Evolutionary conservation across 2,113 vertebrate species (phyloP), one percentile per base, ranked within the genome.

Genomic region (Scortum barcoo): DNA sequence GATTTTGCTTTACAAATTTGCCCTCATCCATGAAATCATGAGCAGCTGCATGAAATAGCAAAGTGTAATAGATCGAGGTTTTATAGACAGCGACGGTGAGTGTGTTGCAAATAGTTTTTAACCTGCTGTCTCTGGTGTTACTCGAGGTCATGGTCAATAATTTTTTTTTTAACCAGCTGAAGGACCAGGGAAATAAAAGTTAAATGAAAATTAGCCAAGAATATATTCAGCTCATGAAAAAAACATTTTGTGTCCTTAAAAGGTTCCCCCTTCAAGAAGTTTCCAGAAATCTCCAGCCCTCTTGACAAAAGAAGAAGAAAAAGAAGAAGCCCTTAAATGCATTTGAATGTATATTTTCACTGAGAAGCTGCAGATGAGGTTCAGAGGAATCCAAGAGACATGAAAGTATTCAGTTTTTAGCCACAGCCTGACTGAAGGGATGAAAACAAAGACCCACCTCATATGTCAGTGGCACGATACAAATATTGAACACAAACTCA

Each of bases 1-100:
- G 76, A 80, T 82, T 86, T 66, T 44, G 19, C 58, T 78, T 65
- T 44, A 66, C 50, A 81, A 69, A 79, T 84, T 40, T 69, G 63
- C 46, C 44, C 40, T 72, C 40, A 81, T 65, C 71, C 66, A 33
- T 62, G 30, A 76, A 80, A 83, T 44, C 36, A 58, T 1, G 67
- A 83, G 68, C 44, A 51, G 78, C 56, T 70, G 81, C 88, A 61
- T 36, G 40, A 71, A 48, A 36, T 10, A 61, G 75, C 13, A 54
- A 36, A 20, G 58, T 22, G 50, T 26, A 30, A 40, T 3, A 56
- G 36, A 30, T 24, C 19, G 8, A 51, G 26, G 61, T 16, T 78
- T 82, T 73, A 7, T n/a, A 60, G 20, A 50, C 33, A 48, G 36
- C n/a, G 0, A 60, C 40, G 7, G 13, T 17, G 1, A 12, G 38